Evolutionary conservation across 1,140 invertebrate genomes (phyloP).

Genomic region (Drosophila auraria): DNA sequence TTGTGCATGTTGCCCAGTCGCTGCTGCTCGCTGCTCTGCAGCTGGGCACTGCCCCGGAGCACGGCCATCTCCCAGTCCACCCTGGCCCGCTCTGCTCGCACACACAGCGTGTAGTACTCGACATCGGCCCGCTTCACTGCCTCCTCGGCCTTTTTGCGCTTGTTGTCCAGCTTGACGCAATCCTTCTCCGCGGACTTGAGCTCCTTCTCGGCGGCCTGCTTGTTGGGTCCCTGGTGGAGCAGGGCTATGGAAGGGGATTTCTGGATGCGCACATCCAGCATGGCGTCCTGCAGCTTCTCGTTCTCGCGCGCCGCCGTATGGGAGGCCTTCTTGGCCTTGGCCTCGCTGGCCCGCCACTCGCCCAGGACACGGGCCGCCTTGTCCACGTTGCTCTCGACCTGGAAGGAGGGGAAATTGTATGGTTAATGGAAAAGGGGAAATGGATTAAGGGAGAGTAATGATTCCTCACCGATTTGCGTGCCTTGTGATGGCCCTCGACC

Average conservation of each 20-base stretch:
- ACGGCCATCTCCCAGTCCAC: constrained; percentile 97
- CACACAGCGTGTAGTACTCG: constrained; percentile 96
- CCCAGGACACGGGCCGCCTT: constrained; percentile 92
- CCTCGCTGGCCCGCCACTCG: constrained; percentile 94
- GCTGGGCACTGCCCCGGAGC: constrained; percentile 90
- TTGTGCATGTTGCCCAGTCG: constrained; percentile 93
- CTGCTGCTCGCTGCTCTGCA: constrained; percentile 95
- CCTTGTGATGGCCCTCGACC: constrained; percentile 91
- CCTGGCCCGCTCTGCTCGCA: constrained; percentile 94
- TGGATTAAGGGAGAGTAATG: background rate
- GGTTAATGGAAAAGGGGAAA: background rate
- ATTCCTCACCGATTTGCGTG: constrained; percentile 88
- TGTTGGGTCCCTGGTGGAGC: constrained; percentile 83
- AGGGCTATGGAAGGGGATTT: constrained; percentile 85
- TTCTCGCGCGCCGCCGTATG: constrained; percentile 93
- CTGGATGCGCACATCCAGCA: constrained; percentile 86
- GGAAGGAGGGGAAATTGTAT: background rate
- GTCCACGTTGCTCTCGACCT: constrained; percentile 93
- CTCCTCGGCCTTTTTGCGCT: constrained; percentile 95
- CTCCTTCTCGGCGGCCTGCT: constrained; percentile 81
- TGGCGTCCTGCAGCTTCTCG: constrained; percentile 93
- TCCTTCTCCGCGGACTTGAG: constrained; percentile 86
- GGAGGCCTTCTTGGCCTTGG: constrained; percentile 94
- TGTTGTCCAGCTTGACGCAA: constrained; percentile 92
- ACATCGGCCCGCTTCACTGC: constrained; percentile 95